Evolutionary conservation across 2,797 vertebrate genomes (phyloP).

Genomic region (Prionace glauca): DNA sequence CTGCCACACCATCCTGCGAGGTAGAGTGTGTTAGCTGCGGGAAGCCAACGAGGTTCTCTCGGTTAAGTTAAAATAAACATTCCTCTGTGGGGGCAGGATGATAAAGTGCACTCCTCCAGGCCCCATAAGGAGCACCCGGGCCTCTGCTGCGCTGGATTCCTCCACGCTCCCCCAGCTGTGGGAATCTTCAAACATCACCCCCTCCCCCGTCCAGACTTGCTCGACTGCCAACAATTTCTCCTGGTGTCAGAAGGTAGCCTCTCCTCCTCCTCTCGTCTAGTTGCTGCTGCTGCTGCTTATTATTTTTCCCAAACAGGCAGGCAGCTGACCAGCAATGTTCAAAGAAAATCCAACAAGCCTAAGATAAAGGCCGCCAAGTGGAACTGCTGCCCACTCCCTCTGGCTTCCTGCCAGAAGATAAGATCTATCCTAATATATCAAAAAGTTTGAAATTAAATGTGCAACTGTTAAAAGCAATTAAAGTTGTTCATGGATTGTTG

Average conservation of each 20-base stretch:
- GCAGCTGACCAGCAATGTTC: background rate
- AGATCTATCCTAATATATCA: background rate
- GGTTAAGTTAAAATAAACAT: no score
- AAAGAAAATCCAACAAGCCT: background rate
- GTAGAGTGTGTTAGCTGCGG: no score
- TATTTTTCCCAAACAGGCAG: background rate
- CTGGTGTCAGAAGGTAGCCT: background rate
- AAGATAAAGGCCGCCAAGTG: background rate
- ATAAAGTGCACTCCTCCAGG: no score
- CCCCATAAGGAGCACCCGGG: no score
- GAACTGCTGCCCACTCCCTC: background rate
- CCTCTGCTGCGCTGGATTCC: no score
- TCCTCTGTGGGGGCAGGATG: no score
- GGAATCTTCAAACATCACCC: no score
- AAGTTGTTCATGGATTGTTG: background rate
- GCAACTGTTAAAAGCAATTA: no score
- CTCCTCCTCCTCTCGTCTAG: background rate
- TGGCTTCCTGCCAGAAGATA: background rate
- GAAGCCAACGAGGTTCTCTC: no score
- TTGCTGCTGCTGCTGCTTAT: background rate
- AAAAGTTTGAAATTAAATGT: background rate
- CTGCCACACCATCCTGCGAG: no score
- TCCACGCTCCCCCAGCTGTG: no score
- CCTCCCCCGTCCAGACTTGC: no score
- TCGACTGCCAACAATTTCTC: background rate